Percentiles rank a stretch among this genome's conserved stretches.
These are phyloP conservation scores for Trileptium ribeirensis DNA, from an alignment of 2,888 invertebrate species.

Conservation along the genomic window DNA sequence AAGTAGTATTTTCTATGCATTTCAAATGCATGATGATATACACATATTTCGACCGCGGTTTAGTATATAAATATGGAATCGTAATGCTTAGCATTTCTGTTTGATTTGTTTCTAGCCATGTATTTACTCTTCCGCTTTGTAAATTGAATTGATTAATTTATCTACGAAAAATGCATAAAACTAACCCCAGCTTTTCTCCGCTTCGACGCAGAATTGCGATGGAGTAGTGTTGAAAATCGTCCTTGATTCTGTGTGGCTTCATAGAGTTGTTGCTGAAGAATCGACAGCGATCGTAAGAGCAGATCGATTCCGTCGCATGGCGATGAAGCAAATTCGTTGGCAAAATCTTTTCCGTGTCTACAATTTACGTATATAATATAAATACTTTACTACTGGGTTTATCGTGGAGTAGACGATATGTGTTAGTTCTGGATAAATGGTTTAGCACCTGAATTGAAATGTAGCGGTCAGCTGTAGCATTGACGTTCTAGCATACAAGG, in stretches of 20 bases:
- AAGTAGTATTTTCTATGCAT: too few species aligned
- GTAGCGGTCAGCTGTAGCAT: too few species aligned
- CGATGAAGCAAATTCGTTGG: constrained; percentile 14
- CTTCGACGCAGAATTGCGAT: constrained; percentile 16
- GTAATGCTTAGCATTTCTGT: too few species aligned
- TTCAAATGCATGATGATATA: too few species aligned
- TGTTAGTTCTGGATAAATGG: too few species aligned
- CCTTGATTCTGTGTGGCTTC: background rate
- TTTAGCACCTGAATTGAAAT: too few species aligned
- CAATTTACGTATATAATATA: constrained; percentile 14
- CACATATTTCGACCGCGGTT: too few species aligned
- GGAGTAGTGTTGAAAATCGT: background rate
- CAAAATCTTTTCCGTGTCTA: constrained; percentile 8
- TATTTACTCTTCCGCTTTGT: background rate
- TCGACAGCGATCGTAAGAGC: constrained; percentile 16
- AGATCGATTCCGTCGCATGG: constrained; percentile 17
- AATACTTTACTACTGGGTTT: too few species aligned
- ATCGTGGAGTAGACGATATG: too few species aligned
- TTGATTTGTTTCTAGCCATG: background rate
- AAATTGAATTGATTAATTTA: background rate
- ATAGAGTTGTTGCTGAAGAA: constrained; percentile 19
- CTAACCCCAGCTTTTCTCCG: constrained; percentile 23
- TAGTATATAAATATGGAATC: too few species aligned
- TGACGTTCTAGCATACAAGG: too few species aligned
- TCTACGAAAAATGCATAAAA: background rate